Evolutionary conservation across 2,113 vertebrate genomes (phyloP), one percentile per base, ranked within the genome.

Genomic region (Dinomys branickii): DNA sequence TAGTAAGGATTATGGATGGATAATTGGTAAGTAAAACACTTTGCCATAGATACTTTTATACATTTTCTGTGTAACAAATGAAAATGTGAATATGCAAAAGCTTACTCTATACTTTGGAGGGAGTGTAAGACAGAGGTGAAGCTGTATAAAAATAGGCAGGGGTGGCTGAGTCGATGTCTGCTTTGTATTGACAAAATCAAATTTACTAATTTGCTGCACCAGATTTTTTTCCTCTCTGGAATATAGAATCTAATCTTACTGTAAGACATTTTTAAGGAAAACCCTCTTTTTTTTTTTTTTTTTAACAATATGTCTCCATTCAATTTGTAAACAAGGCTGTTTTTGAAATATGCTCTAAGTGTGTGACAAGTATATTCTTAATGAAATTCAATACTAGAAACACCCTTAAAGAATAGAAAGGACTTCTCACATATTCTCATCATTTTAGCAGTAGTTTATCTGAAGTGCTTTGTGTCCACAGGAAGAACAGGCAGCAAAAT

Each of bases 401-500:
- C 56, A 93, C 41, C 20, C 73, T 50, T 95, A 56, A 95, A 24
- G 22, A 75, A 63, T 94, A 35, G 67, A 75, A 97, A 94, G 63
- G 54, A 20, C 30, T 92, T 94, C 65, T 96, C 52, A 86, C 20
- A 91, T 71, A 28, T 58, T 35, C 65, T 96, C 26, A 90, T 41
- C 1, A 22, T 14, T 10, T 52, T 95, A 84, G 91, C 92, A 22
- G 96, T 88, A 94, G 61, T 95, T 87, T 98, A 96, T 98, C 97
- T 90, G 83, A 61, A 73, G 80, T 90, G 67, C 95, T 96, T 20
- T 98, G 56, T 98, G 52, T 98, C 96, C 91, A 41, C 96, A 99
- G 99, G 99, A 99, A 98, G 99, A 99, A 88, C 99, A 99, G 97
- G 99, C 99, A 96, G 99, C 99, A 97, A 99, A 99, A 97, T 75